Conservation (phyloP, 2,113 vertebrate genomes). For the Paedocypris sp. region DNA sequence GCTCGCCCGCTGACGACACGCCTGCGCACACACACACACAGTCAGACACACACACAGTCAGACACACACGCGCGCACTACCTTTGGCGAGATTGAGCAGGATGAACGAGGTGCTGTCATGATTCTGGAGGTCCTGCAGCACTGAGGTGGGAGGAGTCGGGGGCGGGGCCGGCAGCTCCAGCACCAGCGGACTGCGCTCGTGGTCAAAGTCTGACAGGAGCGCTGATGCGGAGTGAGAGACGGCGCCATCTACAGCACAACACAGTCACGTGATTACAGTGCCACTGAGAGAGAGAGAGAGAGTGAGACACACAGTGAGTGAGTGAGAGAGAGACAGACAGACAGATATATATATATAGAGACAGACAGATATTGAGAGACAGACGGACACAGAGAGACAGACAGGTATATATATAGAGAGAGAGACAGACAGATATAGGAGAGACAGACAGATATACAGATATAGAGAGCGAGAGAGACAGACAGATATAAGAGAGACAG, state of each 20-base stretch:
- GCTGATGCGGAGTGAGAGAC: constrained; percentile 55
- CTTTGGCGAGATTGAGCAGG: constrained; percentile 91
- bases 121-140: constrained; percentile 90
- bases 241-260: constrained; percentile 63
- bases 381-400: too few species aligned
- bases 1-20: constrained; percentile 78
- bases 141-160: constrained; percentile 57
- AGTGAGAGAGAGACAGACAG: too few species aligned
- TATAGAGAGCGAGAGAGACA: too few species aligned
- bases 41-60: not conserved
- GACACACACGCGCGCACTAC: constrained; percentile 41
- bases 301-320: too few species aligned
- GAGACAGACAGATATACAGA: too few species aligned
- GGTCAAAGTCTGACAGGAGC: constrained; percentile 55
- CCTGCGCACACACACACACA: constrained; percentile 47
- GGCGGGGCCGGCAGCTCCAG: constrained; percentile 70
- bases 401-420: too few species aligned
- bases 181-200: constrained; percentile 69
- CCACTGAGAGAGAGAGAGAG: too few species aligned
- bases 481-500: too few species aligned
- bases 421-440: too few species aligned
- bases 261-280: not conserved
- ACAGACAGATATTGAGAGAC: too few species aligned
- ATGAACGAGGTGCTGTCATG: constrained; percentile 87
- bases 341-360: too few species aligned